Evolutionary conservation across 2,888 invertebrate genomes (phyloP), one percentile per base, ranked within the genome.

Genomic region (Leptinotarsa rubiginosa): DNA sequence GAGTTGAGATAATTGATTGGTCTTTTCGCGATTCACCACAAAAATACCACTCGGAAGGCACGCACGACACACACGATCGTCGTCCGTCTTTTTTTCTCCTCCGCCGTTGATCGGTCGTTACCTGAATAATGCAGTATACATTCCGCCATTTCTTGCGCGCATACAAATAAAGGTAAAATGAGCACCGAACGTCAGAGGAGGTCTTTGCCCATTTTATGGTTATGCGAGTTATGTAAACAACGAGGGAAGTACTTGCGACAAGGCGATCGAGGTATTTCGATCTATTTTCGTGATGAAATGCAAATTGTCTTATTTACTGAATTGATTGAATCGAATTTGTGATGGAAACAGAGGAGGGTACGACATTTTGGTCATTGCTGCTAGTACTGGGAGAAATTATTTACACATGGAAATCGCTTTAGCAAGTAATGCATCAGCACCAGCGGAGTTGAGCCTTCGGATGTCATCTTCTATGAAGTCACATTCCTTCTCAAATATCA

Each of bases 1-100:
- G 52, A 68, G 52, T 50, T 67, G 54, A 72, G 70, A 75, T 75
- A 75, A 73, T 70, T 79, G 80, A 81, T 80, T 80, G 72, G 73
- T 72, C 77, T 80, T 80, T 79, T 79, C 79, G 75, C 76, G 77
- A 78, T 78, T 77, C 73, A 72, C 71, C 74, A 72, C 79, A 79
- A 80, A 80, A 79, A 79, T 80, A 73, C 77, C 72, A 70, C 71
- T 75, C 66, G 73, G 77, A 75, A 75, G 76, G 77, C 72, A 80
- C 75, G 70, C 73, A 69, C 75, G 75, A 73, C 75, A 75, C 75
- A 75, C 75, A 75, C 75, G 75, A 75, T 67, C 70, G 67, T 75
- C 73, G 73, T 73, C 65, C 65, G 69, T 70, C 70, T 65, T 68
- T 73, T 73, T 69, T 41, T 65, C 50, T 25, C 59, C 20, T 62